A percentile compares a stretch with the other conserved stretches of the same genome.
Conservation (phyloP, 1,140 invertebrate species). For the Apis mellifera region DNA sequence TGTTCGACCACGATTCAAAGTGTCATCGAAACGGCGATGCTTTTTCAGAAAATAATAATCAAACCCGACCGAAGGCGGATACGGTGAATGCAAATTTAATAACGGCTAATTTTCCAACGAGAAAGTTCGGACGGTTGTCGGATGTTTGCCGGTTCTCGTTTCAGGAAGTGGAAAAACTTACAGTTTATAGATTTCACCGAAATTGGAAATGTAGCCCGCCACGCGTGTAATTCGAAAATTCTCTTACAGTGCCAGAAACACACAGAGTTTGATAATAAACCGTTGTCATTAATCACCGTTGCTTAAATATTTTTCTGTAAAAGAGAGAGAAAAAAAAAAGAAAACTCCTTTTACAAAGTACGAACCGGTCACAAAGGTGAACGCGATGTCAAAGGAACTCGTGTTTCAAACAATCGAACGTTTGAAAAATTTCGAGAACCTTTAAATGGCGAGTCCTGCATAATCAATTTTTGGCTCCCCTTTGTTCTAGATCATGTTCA, state of each 20-base stretch:
- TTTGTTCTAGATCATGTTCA: conserved; percentile 12
- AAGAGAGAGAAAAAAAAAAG: too few species aligned
- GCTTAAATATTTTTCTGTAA: conserved; percentile 19
- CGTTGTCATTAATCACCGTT: conserved; percentile 14
- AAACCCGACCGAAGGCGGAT: not conserved
- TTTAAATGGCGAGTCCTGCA: not conserved
- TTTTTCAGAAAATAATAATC: conserved; percentile 48
- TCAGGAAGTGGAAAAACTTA: not conserved
- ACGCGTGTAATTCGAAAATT: not conserved
- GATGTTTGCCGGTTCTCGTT: not conserved
- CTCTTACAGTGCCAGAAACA: not conserved
- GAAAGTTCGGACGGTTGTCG: not conserved
- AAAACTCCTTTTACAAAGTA: not conserved
- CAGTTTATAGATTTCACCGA: conserved; percentile 11
- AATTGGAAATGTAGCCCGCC: not conserved
- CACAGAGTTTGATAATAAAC: not conserved
- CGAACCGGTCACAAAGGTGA: not conserved
- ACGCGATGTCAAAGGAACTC: not conserved
- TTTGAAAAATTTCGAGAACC: not conserved
- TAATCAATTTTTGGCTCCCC: conserved; percentile 8
- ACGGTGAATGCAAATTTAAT: conserved; percentile 24
- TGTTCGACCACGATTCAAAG: not conserved
- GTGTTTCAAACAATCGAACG: conserved; percentile 1
- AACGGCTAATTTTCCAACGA: conserved; percentile 5
- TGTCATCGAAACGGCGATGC: not conserved